A percentile compares a stretch with the other conserved stretches of the same genome.
Conservation (phyloP, 2,113 vertebrate genomes). For the Boulengeromyrus knoepffleri region DNA sequence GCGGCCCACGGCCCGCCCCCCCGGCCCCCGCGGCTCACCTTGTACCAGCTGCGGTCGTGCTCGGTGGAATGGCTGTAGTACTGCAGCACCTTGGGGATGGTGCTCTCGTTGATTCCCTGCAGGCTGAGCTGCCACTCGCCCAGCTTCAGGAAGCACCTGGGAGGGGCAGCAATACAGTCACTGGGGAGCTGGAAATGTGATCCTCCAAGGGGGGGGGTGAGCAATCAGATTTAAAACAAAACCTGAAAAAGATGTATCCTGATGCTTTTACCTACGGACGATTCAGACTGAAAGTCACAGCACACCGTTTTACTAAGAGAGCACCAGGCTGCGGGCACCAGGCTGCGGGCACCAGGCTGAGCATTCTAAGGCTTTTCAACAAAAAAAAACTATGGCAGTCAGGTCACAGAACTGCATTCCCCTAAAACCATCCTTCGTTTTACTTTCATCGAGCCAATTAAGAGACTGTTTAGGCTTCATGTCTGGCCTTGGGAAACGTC, state of each 20-base stretch:
- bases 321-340: too few species aligned
- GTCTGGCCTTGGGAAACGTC: neutral
- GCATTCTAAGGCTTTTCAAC: too few species aligned
- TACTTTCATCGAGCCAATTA: neutral
- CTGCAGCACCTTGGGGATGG: constrained; percentile 92
- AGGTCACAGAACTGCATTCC: neutral
- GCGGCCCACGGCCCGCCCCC: neutral
- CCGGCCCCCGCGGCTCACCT: constrained; percentile 61
- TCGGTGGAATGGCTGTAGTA: constrained; percentile 95
- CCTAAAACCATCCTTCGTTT: neutral
- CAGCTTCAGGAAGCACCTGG: constrained; percentile 92
- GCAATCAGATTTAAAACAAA: neutral
- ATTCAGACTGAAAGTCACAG: neutral
- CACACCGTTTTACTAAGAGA: neutral
- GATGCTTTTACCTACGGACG: neutral
- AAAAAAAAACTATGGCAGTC: neutral
- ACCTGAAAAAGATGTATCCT: neutral
- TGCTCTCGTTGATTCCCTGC: constrained; percentile 97
- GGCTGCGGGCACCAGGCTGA: neutral
- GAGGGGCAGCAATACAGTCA: neutral
- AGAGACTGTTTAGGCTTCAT: neutral
- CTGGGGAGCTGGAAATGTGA: neutral
- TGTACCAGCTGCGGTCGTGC: constrained; percentile 97
- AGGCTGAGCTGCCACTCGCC: constrained; percentile 97
- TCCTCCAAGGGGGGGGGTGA: too few species aligned